Base-by-base conservation (phyloP, 2,888 invertebrate species). In the Beris morrisii region DNA sequence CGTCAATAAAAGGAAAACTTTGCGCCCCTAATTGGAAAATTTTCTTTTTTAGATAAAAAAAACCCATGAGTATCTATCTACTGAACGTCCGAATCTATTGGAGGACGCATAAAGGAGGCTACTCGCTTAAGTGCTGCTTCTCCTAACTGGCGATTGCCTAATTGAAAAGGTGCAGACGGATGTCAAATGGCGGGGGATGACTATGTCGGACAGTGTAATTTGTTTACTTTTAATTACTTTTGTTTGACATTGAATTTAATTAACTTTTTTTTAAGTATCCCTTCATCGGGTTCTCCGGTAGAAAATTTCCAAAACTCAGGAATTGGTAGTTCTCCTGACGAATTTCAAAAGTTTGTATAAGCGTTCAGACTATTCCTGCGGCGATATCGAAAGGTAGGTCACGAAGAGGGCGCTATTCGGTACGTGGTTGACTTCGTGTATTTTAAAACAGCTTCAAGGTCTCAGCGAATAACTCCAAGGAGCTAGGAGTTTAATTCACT, bases 141-240 rank as follows among this genome's bases (percentile, higher is more conserved):
- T 22, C 52, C 22, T 11, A 52, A 28, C 52, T 22, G 52, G 13
- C 22, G 28, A 52, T 52, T 52, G 52, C 22, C 52, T 52, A 32
- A 38, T 32, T 55, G 55, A 32, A 55, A 55, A 38, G 55, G 55
- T 55, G 43, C n/a, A 32, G 13, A 30, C 55, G 31, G 13, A 43
- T 28, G 55, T 32, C 38, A 32, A 32, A 55, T 55, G 55, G n/a
- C 30, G 52, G 52, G 5, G 13, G 52, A 52, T 52, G 52, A 52
- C 52, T 32, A 32, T 5, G 32, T 31, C 15, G 59, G 13, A 15
- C 15, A 50, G 31, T 43, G 46, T 64, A 64, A 54, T 64, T 64
- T 64, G 64, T 64, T 64, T 64, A 30, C 46, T 64, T 64, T 55
- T 64, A 64, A 64, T 64, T 64, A 64, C 64, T 64, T 64, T 55